Percentiles rank a stretch among this genome's conserved stretches.
These are phyloP conservation scores for Tiaroga cobitis DNA, from an alignment of 2,797 vertebrate species.

Conservation along the genomic window DNA sequence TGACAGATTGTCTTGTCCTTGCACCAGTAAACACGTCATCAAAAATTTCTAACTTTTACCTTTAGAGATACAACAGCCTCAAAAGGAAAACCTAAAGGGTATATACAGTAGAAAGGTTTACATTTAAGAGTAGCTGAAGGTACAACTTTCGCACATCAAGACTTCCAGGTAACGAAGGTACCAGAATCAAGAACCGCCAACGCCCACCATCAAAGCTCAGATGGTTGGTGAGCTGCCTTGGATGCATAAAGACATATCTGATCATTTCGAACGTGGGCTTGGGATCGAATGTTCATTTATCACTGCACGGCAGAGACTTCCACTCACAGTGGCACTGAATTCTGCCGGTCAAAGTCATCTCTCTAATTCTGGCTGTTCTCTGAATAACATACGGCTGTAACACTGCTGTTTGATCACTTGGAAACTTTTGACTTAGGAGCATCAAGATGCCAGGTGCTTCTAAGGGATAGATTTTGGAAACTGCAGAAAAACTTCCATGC, in stretches of 20 bases:
- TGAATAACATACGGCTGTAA: slow-evolving; percentile 1
- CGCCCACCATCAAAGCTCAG: not conserved
- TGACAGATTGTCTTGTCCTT: not conserved
- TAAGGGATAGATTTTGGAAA: not conserved
- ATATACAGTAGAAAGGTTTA: not conserved
- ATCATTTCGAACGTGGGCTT: slow-evolving; percentile 19
- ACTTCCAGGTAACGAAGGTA: not conserved
- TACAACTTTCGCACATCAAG: not conserved
- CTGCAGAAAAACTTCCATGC: not conserved
- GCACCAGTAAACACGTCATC: not conserved
- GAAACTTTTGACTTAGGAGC: slow-evolving; percentile 11
- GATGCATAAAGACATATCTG: slow-evolving; percentile 18
- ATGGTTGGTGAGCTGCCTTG: not conserved
- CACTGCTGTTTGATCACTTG: slow-evolving; percentile 19
- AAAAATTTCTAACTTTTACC: not conserved
- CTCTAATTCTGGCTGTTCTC: slow-evolving; percentile 18
- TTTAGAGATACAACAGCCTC: not conserved
- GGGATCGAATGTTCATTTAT: slow-evolving; percentile 40
- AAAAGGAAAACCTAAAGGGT: not conserved
- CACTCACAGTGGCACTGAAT: slow-evolving; percentile 10
- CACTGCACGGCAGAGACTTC: not conserved
- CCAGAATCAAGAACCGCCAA: not conserved
- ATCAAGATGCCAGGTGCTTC: slow-evolving; percentile 9
- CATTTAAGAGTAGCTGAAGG: not conserved
- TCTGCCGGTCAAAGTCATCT: slow-evolving; percentile 17